Conservation (phyloP, 2,888 invertebrate species). For the Petrophora chlorosata region DNA sequence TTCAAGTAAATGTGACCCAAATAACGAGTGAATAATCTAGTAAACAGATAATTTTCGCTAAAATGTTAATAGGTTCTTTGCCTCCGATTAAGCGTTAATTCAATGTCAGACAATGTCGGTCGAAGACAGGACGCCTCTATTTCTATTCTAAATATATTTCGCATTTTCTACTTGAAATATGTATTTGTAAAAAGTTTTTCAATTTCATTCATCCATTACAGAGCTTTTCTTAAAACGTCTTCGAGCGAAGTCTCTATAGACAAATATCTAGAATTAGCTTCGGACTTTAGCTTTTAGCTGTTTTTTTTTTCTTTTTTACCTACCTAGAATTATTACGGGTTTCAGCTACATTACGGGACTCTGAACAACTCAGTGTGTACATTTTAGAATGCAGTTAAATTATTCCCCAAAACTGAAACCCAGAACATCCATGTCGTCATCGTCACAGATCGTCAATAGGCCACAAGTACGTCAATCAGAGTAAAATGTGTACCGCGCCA, state of each 20-base stretch:
- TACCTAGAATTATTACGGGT: too few relatives aligned
- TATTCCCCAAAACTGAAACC: too few relatives aligned
- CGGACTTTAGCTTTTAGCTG: too few relatives aligned
- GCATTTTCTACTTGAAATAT: not conserved
- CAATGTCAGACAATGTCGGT: slow-evolving; percentile 58
- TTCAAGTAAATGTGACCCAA: slow-evolving; percentile 23
- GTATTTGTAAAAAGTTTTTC: not conserved
- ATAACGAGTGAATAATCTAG: slow-evolving; percentile 24
- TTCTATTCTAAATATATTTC: slow-evolving; percentile 20
- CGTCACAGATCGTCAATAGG: slow-evolving; percentile 21
- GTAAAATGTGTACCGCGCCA: slow-evolving; percentile 21
- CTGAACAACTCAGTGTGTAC: too few relatives aligned
- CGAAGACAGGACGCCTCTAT: slow-evolving; percentile 40
- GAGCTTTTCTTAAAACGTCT: too few relatives aligned
- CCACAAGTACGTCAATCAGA: slow-evolving; percentile 30
- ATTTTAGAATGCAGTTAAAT: too few relatives aligned
- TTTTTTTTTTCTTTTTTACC: too few relatives aligned
- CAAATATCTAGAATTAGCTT: too few relatives aligned
- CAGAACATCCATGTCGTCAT: not conserved
- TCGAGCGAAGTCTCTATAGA: too few relatives aligned
- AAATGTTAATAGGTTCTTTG: slow-evolving; percentile 75
- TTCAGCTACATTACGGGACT: too few relatives aligned
- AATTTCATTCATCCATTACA: not conserved
- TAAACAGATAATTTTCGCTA: slow-evolving; percentile 44
- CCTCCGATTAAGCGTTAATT: slow-evolving; percentile 61